Evolutionary conservation across 1,140 invertebrate genomes (phyloP).

Genomic region (Macrotrachela quadricornifera): DNA sequence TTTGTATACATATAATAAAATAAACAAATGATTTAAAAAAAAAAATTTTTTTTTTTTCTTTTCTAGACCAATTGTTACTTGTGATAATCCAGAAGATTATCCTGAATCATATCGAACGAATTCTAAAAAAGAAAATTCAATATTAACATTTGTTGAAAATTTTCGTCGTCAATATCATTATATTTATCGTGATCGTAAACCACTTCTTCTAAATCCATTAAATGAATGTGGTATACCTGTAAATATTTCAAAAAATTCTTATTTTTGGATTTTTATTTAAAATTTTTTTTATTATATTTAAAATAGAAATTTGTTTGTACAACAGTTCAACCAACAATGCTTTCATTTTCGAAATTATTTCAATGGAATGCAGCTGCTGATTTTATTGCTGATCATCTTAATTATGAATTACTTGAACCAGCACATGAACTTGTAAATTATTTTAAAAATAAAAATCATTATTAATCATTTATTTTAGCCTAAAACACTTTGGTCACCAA

Average conservation of each 20-base stretch:
- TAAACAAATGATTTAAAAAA: neutral
- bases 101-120: slow-evolving; percentile 43
- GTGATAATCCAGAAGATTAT: neutral
- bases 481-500: slow-evolving; percentile 46
- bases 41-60: too few relatives aligned
- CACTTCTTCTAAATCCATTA: slow-evolving; percentile 47
- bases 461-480: slow-evolving; percentile 38
- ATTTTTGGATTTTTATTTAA: neutral
- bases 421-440: slow-evolving; percentile 26
- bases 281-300: slow-evolving; percentile 7
- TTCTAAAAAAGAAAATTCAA: slow-evolving; percentile 49
- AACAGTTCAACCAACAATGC: slow-evolving; percentile 25
- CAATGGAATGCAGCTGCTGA: slow-evolving; percentile 29
- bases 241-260: slow-evolving; percentile 8
- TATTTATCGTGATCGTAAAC: slow-evolving; percentile 43
- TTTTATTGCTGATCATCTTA: slow-evolving; percentile 31
- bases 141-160: slow-evolving; percentile 39
- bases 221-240: slow-evolving; percentile 50
- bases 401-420: slow-evolving; percentile 24
- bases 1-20: slow-evolving; percentile 3
- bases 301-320: slow-evolving; percentile 32
- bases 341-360: slow-evolving; percentile 26
- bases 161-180: slow-evolving; percentile 53
- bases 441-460: neutral
- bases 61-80: neutral